Conservation (phyloP, 2,797 vertebrate genomes). For the Gymnodraco acuticeps region DNA sequence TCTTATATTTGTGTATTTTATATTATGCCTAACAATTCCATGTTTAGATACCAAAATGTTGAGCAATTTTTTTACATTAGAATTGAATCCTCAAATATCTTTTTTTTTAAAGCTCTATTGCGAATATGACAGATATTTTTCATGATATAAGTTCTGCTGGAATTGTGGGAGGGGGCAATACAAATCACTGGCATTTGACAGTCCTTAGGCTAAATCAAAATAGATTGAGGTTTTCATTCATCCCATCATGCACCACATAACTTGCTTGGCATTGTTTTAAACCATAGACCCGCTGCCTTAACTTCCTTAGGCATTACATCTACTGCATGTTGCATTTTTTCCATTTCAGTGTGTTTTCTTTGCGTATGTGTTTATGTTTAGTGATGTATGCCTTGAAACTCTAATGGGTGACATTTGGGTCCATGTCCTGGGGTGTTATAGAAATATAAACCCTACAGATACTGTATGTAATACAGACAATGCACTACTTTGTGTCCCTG, state of each 20-base stretch:
- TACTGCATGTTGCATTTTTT: constrained; percentile 37
- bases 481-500: not conserved
- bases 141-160: not conserved
- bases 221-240: constrained; percentile 42
- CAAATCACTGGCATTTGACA: constrained; percentile 17
- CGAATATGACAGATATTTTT: not conserved
- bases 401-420: constrained; percentile 40
- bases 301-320: constrained; percentile 22
- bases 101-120: not conserved
- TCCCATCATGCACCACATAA: constrained; percentile 40
- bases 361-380: constrained; percentile 27
- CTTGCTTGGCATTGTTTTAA: constrained; percentile 28
- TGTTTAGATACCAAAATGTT: not conserved
- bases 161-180: constrained; percentile 8
- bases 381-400: constrained; percentile 30
- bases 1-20: not conserved
- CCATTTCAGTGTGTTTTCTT: constrained; percentile 45
- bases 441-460: constrained; percentile 38
- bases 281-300: constrained; percentile 20
- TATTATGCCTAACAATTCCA: not conserved
- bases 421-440: constrained; percentile 25
- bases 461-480: constrained; percentile 17
- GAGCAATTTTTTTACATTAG: not conserved
- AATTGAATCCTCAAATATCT: not conserved
- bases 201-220: constrained; percentile 37